These are phyloP conservation scores for Calidris pygmaea DNA, from an alignment of 2,113 vertebrate genomes.

Conservation along the genomic window DNA sequence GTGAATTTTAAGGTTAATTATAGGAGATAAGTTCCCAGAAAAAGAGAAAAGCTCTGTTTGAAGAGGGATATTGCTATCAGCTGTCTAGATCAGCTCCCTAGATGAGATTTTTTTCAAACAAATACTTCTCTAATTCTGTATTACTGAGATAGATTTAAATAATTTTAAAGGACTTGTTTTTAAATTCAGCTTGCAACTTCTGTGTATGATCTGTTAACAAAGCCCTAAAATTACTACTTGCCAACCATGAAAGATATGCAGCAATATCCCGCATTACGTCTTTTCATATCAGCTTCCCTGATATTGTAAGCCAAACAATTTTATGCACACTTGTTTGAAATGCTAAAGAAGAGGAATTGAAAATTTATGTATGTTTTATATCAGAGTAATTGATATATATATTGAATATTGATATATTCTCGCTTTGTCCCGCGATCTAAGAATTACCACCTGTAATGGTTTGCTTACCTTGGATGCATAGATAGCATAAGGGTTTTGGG, in stretches of 20 bases:
- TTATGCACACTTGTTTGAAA: neutral
- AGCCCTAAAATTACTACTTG: neutral
- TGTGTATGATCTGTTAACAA: neutral
- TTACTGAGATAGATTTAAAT: neutral
- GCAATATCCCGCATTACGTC: neutral
- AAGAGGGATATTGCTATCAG: neutral
- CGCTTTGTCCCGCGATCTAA: neutral
- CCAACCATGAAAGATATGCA: neutral
- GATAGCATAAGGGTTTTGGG: slow-evolving; percentile 82
- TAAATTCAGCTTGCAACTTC: neutral
- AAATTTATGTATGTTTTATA: neutral
- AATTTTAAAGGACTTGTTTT: neutral
- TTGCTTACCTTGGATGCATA: slow-evolving; percentile 86
- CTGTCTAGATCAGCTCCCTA: neutral
- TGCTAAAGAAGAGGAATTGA: neutral
- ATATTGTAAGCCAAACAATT: neutral
- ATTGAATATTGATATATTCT: no score
- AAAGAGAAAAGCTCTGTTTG: neutral
- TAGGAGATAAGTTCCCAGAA: neutral
- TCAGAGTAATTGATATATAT: neutral
- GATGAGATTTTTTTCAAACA: neutral
- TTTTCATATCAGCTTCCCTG: neutral
- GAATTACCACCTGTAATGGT: neutral
- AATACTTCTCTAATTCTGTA: neutral
- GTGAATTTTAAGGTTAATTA: neutral